Evolutionary conservation across 2,888 invertebrate genomes (phyloP).

Genomic region (Pycnomerus fuliginosus): DNA sequence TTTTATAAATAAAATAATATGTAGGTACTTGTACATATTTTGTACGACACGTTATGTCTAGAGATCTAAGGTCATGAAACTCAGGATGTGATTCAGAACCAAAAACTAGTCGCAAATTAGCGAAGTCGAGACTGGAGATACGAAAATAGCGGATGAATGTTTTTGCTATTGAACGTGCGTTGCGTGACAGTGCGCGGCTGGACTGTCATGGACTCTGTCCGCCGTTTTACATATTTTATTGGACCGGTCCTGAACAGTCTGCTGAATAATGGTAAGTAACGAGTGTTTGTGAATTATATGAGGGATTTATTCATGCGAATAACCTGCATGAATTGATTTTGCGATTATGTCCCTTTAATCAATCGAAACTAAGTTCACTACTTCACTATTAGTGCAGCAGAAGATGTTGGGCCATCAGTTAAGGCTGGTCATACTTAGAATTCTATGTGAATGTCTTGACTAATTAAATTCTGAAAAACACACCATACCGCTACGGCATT

Average conservation of each 20-base stretch:
- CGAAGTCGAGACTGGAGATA: slow-evolving; percentile 19
- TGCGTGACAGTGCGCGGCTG: slow-evolving; percentile 22
- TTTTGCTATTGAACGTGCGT: slow-evolving; percentile 21
- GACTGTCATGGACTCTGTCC: slow-evolving; percentile 19
- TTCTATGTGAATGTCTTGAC: slow-evolving; percentile 2
- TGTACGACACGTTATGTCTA: no score
- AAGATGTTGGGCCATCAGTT: not conserved
- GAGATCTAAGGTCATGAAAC: slow-evolving; percentile 22
- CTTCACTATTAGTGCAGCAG: slow-evolving; percentile 2
- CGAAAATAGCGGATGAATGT: slow-evolving; percentile 21
- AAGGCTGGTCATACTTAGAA: not conserved
- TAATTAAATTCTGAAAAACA: slow-evolving; percentile 15
- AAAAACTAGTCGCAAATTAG: slow-evolving; percentile 21
- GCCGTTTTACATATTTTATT: slow-evolving; percentile 21
- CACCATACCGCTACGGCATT: slow-evolving; percentile 5
- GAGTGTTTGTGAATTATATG: slow-evolving; percentile 6
- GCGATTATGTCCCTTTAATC: no score
- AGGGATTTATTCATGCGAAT: slow-evolving; percentile 9
- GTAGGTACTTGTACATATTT: no score
- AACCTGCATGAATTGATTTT: no score
- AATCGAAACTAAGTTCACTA: no score
- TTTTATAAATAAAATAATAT: no score
- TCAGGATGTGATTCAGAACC: slow-evolving; percentile 21
- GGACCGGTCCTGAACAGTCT: slow-evolving; percentile 19
- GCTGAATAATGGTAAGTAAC: slow-evolving; percentile 11